A percentile compares a stretch with the other conserved stretches of the same genome.
These are phyloP conservation scores for Ctenosaura bakeri DNA, from an alignment of 2,797 vertebrate genomes.

Conservation along the genomic window DNA sequence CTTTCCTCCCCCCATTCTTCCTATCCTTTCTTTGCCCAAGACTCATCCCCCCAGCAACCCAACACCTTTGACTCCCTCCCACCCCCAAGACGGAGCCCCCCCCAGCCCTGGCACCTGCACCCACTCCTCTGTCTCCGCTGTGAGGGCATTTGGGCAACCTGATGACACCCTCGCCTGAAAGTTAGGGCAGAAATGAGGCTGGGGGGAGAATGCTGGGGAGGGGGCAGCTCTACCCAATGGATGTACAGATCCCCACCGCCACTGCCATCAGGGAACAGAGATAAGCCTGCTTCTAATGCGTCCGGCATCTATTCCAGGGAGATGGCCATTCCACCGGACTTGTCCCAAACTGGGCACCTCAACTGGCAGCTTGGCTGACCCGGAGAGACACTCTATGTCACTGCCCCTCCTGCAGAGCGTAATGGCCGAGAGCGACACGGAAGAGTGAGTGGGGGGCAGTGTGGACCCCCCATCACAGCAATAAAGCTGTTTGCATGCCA, in stretches of 20 bases:
- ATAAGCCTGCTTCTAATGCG: not conserved
- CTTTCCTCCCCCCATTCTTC: too few species aligned
- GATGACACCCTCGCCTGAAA: not conserved
- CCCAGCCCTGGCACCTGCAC: too few species aligned
- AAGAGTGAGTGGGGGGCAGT: conserved; percentile 48
- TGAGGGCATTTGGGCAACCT: too few species aligned
- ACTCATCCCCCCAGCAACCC: too few species aligned
- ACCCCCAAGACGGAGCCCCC: not conserved
- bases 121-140: not conserved
- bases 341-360: conserved; percentile 53
- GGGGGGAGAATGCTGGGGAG: not conserved
- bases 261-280: not conserved
- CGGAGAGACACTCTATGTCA: conserved; percentile 74
- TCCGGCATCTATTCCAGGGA: conserved; percentile 67
- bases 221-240: not conserved
- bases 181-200: too few species aligned
- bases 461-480: not conserved
- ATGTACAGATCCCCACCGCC: not conserved
- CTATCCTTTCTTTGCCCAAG: not conserved
- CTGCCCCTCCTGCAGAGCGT: conserved; percentile 75
- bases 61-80: too few species aligned
- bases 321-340: conserved; percentile 72
- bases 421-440: conserved; percentile 72
- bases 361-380: conserved; percentile 62
- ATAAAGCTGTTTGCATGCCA: too few species aligned